phyloP scores from a whole-genome alignment of 2,113 vertebrate genomes.

The Columba janthina region DNA sequence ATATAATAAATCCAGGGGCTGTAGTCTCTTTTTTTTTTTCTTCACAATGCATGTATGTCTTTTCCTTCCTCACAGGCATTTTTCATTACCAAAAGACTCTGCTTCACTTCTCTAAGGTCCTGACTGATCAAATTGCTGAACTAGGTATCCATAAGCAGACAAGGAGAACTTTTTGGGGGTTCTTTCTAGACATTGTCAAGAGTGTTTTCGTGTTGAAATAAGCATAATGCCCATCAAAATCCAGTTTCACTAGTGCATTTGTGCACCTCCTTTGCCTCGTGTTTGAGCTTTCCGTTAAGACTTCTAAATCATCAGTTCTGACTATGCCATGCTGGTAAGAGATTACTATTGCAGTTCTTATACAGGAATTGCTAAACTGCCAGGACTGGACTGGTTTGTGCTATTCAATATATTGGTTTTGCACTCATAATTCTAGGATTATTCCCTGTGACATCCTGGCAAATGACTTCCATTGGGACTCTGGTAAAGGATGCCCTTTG shows the following conservation, averaged over 20 bases:
- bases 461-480: constrained; percentile 44
- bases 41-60: constrained; percentile 50
- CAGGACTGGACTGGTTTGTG: background rate
- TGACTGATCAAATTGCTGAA: background rate
- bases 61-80: constrained; percentile 45
- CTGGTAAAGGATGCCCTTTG: constrained; percentile 51
- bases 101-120: background rate
- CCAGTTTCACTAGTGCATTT: background rate
- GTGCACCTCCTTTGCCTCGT: background rate
- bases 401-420: constrained; percentile 5
- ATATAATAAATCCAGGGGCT: constrained; percentile 56
- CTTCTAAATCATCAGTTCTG: background rate
- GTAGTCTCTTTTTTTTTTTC: background rate
- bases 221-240: background rate
- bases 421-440: constrained; percentile 37
- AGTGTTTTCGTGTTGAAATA: background rate
- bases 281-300: background rate
- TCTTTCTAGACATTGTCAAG: background rate
- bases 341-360: background rate
- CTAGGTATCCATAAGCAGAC: background rate
- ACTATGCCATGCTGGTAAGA: background rate
- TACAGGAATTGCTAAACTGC: background rate
- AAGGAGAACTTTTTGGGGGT: background rate
- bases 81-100: constrained; percentile 17
- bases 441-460: constrained; percentile 51